phyloP scores from a whole-genome alignment of 2,113 vertebrate genomes.

The Rissa tridactyla region DNA sequence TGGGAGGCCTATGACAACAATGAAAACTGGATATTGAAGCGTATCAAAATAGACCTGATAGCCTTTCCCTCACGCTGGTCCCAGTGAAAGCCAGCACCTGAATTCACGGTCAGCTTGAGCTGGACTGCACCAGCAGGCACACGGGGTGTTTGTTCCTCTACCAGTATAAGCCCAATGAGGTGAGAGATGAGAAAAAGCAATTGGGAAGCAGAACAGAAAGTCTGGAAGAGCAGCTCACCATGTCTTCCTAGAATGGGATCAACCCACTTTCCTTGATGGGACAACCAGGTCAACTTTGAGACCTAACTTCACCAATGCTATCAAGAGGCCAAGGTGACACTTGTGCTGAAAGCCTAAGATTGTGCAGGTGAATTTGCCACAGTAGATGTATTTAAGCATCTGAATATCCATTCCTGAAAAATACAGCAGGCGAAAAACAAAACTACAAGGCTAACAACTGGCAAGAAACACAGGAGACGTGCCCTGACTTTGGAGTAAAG shows the following conservation, averaged over 20 bases:
- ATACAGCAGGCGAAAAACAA: background rate
- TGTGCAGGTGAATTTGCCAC: background rate
- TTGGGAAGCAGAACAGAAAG: background rate
- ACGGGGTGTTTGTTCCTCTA: background rate
- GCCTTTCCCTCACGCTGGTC: background rate
- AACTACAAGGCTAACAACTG: background rate
- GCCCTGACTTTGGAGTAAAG: background rate
- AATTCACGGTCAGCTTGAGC: background rate
- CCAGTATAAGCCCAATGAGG: background rate
- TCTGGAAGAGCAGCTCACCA: background rate
- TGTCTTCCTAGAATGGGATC: rapidly evolving
- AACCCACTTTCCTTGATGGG: rapidly evolving
- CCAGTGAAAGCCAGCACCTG: background rate
- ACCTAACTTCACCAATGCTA: background rate
- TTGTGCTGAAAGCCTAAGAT: background rate
- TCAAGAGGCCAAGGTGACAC: background rate
- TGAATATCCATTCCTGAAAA: background rate
- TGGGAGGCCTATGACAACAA: background rate
- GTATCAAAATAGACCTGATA: background rate
- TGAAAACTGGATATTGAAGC: background rate
- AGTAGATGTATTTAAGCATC: background rate
- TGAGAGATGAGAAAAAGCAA: background rate
- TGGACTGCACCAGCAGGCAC: background rate
- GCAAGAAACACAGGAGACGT: background rate
- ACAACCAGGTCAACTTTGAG: rapidly evolving